Evolutionary conservation across 2,797 vertebrate species (phyloP), one percentile per base, ranked within the genome.

Genomic region (Diglossa cyanea): DNA sequence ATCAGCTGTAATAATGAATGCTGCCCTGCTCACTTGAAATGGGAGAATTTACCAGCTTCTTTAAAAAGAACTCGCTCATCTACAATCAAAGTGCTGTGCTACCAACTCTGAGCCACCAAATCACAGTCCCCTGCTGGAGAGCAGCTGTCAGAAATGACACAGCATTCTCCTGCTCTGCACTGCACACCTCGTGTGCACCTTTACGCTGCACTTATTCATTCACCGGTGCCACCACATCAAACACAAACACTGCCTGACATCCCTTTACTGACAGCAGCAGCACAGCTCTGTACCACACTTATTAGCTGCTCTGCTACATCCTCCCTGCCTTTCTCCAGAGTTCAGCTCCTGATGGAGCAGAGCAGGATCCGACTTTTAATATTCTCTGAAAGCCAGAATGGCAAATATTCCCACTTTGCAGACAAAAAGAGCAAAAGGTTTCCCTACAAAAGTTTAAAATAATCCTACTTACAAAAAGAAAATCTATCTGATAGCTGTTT

Each of bases 1-100:
- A 95, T 97, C 97, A 97, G 91, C 96, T 97, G 93, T 72, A 94
- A 91, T 91, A 93, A 96, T 45, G 93, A 97, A 91, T 28, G 88
- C 70, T 68, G 91, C 72, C 80, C 91, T 54, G 42, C 83, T 94
- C 82, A 17, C 93, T 97, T 94, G 90, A 96, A 92, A 92, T 39
- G 82, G 57, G 90, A 97, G 94, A 96, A 96, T 95, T 93, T 81
- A 97, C 61, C 18, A 19, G 96, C 91, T 97, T 83, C 88, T 95
- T 93, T 63, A 78, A 91, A 92, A 94, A 95, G 94, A 95, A 91
- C 70, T 92, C 28, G 40, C 80, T 96, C 88, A 91, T 58, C 89
- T 90, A 74, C 94, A 83, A 87, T 70, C 73, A 73, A 94, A 97
- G 86, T 31, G 67, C 62, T 72, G 40, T 48, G 68, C 77, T 62